A percentile compares a stretch with the other conserved stretches of the same genome.
Conservation (phyloP, 2,888 invertebrate species). For the Thera britannica region DNA sequence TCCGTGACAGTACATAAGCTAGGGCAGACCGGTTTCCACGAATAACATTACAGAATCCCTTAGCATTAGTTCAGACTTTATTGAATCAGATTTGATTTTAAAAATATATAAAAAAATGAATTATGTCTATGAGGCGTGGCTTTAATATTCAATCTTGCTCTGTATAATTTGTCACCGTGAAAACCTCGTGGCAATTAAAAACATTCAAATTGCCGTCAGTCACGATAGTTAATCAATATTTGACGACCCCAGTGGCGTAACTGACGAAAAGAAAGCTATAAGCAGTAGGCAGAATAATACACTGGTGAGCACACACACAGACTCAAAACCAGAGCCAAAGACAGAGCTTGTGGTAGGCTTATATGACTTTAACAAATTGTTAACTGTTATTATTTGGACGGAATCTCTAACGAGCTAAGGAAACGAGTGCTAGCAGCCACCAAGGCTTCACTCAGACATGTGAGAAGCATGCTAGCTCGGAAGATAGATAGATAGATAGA, state of each 20-base stretch:
- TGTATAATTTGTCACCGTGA: neutral
- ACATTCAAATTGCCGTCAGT: neutral
- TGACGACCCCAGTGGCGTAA: no score
- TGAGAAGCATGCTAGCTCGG: conserved; percentile 14
- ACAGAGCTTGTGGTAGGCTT: no score
- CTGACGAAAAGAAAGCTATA: no score
- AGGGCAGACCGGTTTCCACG: neutral
- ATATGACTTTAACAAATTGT: no score
- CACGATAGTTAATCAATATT: neutral
- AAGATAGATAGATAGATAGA: no score
- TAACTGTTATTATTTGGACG: no score
- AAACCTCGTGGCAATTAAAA: neutral
- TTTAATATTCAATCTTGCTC: neutral
- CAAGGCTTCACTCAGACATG: neutral
- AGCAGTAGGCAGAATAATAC: no score
- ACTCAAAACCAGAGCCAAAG: no score
- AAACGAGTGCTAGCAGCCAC: neutral
- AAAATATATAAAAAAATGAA: neutral
- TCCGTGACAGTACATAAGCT: neutral
- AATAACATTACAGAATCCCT: conserved; percentile 2
- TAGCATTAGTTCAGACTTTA: neutral
- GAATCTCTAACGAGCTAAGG: neutral
- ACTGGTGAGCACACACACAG: no score
- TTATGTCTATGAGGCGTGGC: neutral
- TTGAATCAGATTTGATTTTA: neutral